These are phyloP conservation scores for Contarinia nasturtii DNA, from an alignment of 1,140 invertebrate genomes.

Conservation along the genomic window DNA sequence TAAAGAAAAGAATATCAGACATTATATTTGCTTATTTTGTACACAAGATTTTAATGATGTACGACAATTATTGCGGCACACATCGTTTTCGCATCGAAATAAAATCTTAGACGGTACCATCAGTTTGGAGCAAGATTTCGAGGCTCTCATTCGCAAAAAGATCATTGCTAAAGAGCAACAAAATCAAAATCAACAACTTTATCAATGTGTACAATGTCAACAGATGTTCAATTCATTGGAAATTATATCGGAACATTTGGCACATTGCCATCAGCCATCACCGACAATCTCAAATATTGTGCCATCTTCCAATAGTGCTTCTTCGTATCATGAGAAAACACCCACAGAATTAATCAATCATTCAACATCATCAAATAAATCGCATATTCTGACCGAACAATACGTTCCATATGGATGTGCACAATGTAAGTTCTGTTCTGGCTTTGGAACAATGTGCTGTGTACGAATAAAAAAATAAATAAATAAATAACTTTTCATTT, in stretches of 20 bases:
- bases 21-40: slow-evolving; percentile 1
- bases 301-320: neutral
- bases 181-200: neutral
- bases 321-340: too few species aligned
- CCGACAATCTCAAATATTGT: neutral
- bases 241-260: neutral
- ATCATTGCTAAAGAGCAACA: neutral
- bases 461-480: too few species aligned
- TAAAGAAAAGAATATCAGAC: neutral
- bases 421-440: neutral
- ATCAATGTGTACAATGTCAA: neutral
- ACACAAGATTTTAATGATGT: neutral
- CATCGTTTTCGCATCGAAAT: neutral
- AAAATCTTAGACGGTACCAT: neutral
- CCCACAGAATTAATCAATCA: neutral
- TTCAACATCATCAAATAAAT: neutral
- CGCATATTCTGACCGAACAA: neutral
- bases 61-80: neutral
- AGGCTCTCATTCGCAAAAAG: neutral
- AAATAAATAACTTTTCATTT: too few species aligned
- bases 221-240: neutral
- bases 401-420: neutral
- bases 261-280: neutral
- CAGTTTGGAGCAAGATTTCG: neutral
- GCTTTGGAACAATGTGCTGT: too few species aligned